phyloP scores from a whole-genome alignment of 2,888 invertebrate species.

The Odontomyia ornata region DNA sequence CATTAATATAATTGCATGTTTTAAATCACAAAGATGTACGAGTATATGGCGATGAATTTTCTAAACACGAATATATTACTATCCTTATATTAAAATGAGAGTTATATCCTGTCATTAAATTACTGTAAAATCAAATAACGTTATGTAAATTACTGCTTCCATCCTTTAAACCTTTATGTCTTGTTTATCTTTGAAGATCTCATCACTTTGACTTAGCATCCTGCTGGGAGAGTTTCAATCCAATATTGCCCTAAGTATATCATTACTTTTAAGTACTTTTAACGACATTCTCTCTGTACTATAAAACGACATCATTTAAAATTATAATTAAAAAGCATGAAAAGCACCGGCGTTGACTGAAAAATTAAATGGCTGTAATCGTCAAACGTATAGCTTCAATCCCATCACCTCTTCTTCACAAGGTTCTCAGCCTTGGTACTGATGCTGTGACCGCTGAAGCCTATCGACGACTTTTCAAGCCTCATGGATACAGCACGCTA shows the following conservation, averaged over 20 bases:
- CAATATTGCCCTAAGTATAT: slow-evolving; percentile 2
- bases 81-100: no score
- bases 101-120: no score
- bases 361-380: slow-evolving; percentile 29
- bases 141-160: no score
- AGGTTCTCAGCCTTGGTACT: no score
- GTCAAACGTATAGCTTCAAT: not conserved
- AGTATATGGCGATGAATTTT: no score
- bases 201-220: no score
- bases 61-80: no score
- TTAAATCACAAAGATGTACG: no score
- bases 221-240: not conserved
- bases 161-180: no score
- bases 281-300: not conserved
- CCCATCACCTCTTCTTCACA: not conserved
- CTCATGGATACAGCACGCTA: not conserved
- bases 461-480: slow-evolving; percentile 24
- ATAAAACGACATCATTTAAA: not conserved
- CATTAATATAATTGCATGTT: not conserved
- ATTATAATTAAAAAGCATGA: slow-evolving; percentile 24
- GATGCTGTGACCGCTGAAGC: not conserved
- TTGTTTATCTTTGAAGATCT: no score
- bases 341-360: not conserved
- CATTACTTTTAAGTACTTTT: slow-evolving; percentile 18
- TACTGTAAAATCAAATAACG: no score